A percentile compares a stretch with the other conserved stretches of the same genome.
phyloP scores from a whole-genome alignment of 2,113 vertebrate species.

The Egretta garzetta region DNA sequence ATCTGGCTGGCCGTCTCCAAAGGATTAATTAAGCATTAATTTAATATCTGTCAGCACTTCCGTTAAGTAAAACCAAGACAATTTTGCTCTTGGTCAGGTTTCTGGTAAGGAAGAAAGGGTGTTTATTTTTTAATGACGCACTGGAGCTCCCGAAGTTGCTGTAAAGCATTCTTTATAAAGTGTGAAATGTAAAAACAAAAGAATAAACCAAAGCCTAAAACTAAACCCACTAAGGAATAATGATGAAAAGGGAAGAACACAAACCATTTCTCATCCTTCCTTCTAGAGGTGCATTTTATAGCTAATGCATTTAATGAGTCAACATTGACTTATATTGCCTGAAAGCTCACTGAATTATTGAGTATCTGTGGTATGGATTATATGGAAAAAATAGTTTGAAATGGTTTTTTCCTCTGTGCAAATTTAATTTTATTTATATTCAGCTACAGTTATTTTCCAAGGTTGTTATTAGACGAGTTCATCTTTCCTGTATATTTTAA shows the following conservation, averaged over 20 bases:
- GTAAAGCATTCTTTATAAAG: conserved; percentile 35
- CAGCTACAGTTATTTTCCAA: conserved; percentile 38
- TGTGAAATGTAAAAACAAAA: conserved; percentile 28
- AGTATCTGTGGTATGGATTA: conserved; percentile 52
- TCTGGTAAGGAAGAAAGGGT: conserved; percentile 28
- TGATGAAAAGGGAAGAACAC: conserved; percentile 19
- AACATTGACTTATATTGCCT: conserved; percentile 66
- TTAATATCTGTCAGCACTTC: conserved; percentile 32
- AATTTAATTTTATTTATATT: conserved; percentile 68
- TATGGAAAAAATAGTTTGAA: conserved; percentile 54
- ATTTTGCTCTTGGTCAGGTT: conserved; percentile 41
- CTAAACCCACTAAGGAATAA: conserved; percentile 34
- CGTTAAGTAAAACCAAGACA: neutral
- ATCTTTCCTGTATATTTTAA: conserved; percentile 64
- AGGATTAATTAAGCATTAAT: conserved; percentile 55
- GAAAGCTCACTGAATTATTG: conserved; percentile 70
- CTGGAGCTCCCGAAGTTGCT: neutral
- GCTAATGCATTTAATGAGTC: conserved; percentile 67
- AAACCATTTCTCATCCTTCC: conserved; percentile 56
- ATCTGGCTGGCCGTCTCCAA: neutral
- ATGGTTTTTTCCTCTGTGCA: conserved; percentile 55
- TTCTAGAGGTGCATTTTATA: conserved; percentile 41
- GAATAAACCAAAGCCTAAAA: conserved; percentile 36
- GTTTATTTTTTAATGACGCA: conserved; percentile 21
- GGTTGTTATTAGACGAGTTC: conserved; percentile 60